These are phyloP conservation scores for Cotesia chilonis DNA, from an alignment of 1,140 invertebrate species.

Conservation along the genomic window DNA sequence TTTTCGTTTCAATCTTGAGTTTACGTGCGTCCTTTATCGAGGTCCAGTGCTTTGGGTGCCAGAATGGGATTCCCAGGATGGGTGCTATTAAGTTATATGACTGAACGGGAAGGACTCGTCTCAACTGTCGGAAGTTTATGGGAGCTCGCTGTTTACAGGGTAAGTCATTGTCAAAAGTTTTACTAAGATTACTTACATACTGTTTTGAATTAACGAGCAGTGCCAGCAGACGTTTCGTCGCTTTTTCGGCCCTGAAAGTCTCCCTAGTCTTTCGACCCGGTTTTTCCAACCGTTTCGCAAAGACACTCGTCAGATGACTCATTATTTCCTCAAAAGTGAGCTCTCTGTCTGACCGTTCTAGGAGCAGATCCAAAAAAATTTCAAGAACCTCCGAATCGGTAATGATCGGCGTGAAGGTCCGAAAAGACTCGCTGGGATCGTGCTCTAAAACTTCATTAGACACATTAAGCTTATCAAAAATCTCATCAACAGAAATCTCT, in stretches of 20 bases:
- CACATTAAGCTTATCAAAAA: too few species aligned
- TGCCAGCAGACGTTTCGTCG: constrained; percentile 48
- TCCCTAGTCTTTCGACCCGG: constrained; percentile 13
- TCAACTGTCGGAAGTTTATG: constrained; percentile 48
- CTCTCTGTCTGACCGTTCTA: not conserved
- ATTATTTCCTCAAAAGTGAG: constrained; percentile 28
- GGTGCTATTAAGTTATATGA: constrained; percentile 52
- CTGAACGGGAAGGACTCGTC: constrained; percentile 47
- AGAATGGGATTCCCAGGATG: constrained; percentile 48
- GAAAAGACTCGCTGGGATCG: too few species aligned
- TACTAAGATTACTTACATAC: constrained; percentile 46
- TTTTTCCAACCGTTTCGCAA: constrained; percentile 41
- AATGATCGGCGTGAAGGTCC: too few species aligned
- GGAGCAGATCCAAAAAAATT: too few species aligned
- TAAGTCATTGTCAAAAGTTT: constrained; percentile 46
- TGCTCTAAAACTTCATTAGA: too few species aligned
- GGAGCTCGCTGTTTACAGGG: constrained; percentile 47
- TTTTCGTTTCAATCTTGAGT: constrained; percentile 2
- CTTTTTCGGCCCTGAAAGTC: constrained; percentile 33
- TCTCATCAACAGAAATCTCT: too few species aligned
- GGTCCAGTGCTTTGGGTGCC: constrained; percentile 36
- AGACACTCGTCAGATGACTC: constrained; percentile 44
- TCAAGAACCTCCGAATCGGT: too few species aligned
- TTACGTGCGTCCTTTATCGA: constrained; percentile 21
- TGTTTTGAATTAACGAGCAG: constrained; percentile 52